Base-by-base conservation (phyloP, 2,113 vertebrate genomes). In the Tetrao urogallus region DNA sequence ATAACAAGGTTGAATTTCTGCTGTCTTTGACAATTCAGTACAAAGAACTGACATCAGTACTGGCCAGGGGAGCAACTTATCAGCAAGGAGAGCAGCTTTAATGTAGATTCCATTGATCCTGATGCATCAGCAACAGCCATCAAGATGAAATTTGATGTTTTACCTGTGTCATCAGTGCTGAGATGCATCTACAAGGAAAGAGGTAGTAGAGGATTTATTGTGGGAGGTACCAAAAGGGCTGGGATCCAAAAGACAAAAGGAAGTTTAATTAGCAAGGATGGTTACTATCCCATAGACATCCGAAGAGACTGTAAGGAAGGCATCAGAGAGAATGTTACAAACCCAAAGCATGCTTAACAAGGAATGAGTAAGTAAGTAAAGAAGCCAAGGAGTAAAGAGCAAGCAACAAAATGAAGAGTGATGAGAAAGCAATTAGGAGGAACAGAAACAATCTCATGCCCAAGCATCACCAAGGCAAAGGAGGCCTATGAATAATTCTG, bases 1-100 rank as follows among this genome's bases (percentile, higher is more conserved):
- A 79, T 10, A 36, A 20, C 42, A 16, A 77, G 50, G 45, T 88
- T 77, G 83, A 67, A 83, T 92, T 92, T 93, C 56, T 92, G 86
- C 80, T 69, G 79, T 2, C 67, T 15, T 32, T 54, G 74, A 66
- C 50, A 56, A 32, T 32, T 63, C 22, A 20, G 56, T 11, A 45
- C 84, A 2, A 27, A 4, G 32, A 77, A 42, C 57, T 24, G 79
- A 2, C 80, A 48, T 2, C 57, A 2, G 77, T 1, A 15, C 57
- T 64, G 71, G 76, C 78, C 66, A 21, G 47, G n/a, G 24, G 3
- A 7, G 1, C 3, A 47, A 36, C 21, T 1, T 38, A 42, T 0
- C 85, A 80, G 67, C 92, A 43, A 67, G 54, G 28, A 84, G 28
- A 86, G 82, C 1, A 0, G 30, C 57, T 58, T 13, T 78, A 60